Evolutionary conservation across 2,113 vertebrate genomes (phyloP).

Genomic region (Orientallactaga bullata): DNA sequence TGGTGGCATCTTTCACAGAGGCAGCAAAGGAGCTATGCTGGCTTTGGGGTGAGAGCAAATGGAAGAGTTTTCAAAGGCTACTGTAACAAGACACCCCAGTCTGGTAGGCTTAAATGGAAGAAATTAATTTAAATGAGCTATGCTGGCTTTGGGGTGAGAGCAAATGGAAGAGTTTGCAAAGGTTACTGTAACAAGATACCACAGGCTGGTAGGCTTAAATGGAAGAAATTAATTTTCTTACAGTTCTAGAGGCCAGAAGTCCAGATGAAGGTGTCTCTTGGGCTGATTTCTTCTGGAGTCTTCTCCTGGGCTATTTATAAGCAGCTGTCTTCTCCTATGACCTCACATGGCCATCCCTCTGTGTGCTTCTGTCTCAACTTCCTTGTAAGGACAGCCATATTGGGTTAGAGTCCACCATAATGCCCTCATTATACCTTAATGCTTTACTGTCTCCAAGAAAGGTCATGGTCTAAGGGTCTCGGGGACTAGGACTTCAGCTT

Average conservation of each 20-base stretch:
- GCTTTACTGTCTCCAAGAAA: accelerated
- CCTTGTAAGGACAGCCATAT: not conserved
- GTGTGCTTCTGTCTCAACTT: not conserved
- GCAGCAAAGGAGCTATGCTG: not conserved
- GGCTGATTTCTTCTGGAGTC: not conserved
- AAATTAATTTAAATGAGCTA: not conserved
- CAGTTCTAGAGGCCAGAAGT: not conserved
- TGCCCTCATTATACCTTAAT: too few relatives aligned
- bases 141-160: not conserved
- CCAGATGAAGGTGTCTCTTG: not conserved
- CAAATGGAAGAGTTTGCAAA: accelerated
- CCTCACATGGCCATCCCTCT: accelerated
- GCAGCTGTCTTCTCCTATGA: not conserved
- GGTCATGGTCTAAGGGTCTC: not conserved
- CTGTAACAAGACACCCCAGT: accelerated
- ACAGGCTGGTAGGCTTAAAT: accelerated
- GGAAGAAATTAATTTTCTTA: not conserved
- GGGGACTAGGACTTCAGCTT: too few relatives aligned
- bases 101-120: accelerated
- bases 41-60: not conserved
- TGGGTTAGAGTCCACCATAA: not conserved
- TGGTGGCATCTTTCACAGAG: not conserved
- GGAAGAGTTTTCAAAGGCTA: accelerated
- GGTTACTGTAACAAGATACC: accelerated
- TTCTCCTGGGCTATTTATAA: not conserved